A percentile compares a stretch with the other conserved stretches of the same genome.
phyloP scores from a whole-genome alignment of 1,140 invertebrate genomes.

The Lepidotrigona ventralis region DNA sequence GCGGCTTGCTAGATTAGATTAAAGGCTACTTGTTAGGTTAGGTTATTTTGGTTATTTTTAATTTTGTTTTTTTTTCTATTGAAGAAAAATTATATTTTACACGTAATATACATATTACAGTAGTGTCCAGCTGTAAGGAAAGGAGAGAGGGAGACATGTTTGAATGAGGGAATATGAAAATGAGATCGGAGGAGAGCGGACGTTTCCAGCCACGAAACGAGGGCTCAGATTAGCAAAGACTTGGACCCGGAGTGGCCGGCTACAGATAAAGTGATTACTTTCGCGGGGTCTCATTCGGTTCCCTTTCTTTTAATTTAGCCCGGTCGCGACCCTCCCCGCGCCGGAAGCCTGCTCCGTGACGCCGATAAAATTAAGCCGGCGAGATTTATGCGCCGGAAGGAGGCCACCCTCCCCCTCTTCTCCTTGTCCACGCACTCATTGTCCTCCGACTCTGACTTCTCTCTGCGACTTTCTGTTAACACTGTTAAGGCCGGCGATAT shows the following conservation, averaged over 20 bases:
- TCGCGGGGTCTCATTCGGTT: slow-evolving; percentile 68
- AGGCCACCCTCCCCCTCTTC: neutral
- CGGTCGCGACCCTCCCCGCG: slow-evolving; percentile 13
- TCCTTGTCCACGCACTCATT: slow-evolving; percentile 25
- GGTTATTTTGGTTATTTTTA: too few relatives aligned
- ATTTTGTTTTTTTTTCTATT: too few relatives aligned
- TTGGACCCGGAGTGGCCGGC: slow-evolving; percentile 53
- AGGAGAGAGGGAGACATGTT: too few relatives aligned
- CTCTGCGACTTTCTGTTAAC: too few relatives aligned
- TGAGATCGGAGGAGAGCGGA: slow-evolving; percentile 35
- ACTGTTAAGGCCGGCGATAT: too few relatives aligned
- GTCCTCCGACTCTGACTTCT: neutral
- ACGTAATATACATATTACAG: too few relatives aligned
- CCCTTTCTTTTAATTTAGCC: slow-evolving; percentile 71
- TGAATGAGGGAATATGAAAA: slow-evolving; percentile 52
- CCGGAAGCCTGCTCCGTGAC: slow-evolving; percentile 42
- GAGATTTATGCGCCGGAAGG: slow-evolving; percentile 60
- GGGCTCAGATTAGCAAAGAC: slow-evolving; percentile 56
- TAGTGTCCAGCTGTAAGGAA: too few relatives aligned
- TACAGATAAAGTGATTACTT: slow-evolving; percentile 72
- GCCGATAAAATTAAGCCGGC: slow-evolving; percentile 67
- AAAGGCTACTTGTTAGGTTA: too few relatives aligned
- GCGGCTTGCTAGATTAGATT: too few relatives aligned
- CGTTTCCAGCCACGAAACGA: slow-evolving; percentile 56
- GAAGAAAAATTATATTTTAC: too few relatives aligned